A percentile compares a stretch with the other conserved stretches of the same genome.
phyloP scores from a whole-genome alignment of 2,113 vertebrate species.

The rat (Rattus norvegicus) region DNA sequence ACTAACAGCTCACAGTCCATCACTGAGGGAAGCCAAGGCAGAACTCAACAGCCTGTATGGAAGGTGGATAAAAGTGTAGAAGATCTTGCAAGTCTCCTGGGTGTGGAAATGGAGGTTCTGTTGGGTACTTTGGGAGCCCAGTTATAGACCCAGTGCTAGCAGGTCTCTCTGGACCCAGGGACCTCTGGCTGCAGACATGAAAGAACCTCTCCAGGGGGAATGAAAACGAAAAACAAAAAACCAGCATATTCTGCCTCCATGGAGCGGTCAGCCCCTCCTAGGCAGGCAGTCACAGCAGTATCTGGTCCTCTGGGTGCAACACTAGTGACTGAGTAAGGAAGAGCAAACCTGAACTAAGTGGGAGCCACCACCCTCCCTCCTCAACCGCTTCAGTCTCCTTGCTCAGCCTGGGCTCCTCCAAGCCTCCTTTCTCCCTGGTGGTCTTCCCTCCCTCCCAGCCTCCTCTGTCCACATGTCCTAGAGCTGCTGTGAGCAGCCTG shows the following conservation, averaged over 20 bases:
- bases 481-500: background rate
- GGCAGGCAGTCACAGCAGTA: background rate
- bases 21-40: background rate
- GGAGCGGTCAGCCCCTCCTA: background rate
- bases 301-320: background rate
- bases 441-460: background rate
- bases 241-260: background rate
- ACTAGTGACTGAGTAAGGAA: background rate
- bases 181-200: background rate
- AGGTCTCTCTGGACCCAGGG: background rate
- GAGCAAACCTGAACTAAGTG: no score
- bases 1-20: background rate
- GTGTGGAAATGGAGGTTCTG: background rate
- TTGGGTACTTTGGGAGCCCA: background rate
- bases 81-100: no score
- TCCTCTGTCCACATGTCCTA: background rate
- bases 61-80: background rate
- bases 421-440: background rate
- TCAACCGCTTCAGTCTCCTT: background rate
- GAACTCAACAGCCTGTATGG: background rate
- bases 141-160: background rate
- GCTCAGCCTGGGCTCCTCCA: background rate
- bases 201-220: background rate
- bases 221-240: background rate
- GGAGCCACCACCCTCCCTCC: background rate